Percentiles rank a stretch among this genome's conserved stretches.
phyloP scores from a whole-genome alignment of 2,888 invertebrate species.

The Branchipolynoe longqiensis region DNA sequence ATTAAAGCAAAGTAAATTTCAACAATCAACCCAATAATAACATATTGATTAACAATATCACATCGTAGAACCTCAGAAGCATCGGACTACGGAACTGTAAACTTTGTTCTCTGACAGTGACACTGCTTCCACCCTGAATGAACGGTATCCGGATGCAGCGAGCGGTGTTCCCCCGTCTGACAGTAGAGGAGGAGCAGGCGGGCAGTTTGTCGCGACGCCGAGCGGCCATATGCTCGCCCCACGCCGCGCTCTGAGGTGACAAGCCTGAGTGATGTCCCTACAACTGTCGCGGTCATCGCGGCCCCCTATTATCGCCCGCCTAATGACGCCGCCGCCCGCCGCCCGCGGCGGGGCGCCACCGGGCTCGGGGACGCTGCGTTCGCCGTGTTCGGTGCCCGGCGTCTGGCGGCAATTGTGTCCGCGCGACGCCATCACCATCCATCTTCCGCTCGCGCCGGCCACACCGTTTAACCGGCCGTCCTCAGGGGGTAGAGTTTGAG shows the following conservation, averaged over 20 bases:
- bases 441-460: conserved; percentile 6
- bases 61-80: no score
- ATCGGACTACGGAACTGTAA: no score
- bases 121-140: neutral
- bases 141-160: neutral
- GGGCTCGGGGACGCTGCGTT: conserved; percentile 45
- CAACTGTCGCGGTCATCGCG: conserved; percentile 40
- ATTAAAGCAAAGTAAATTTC: no score
- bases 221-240: conserved; percentile 30
- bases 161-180: neutral
- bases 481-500: neutral
- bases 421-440: conserved; percentile 25
- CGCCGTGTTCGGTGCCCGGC: conserved; percentile 15
- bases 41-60: no score
- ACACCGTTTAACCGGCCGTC: conserved; percentile 20
- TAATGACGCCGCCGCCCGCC: conserved; percentile 33
- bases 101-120: no score
- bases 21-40: no score
- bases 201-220: conserved; percentile 23
- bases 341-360: conserved; percentile 28
- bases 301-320: conserved; percentile 19
- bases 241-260: conserved; percentile 6
- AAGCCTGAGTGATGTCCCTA: conserved; percentile 48
- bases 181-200: neutral
- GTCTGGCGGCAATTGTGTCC: neutral